Percentiles rank a stretch among this genome's conserved stretches.
These are phyloP conservation scores for Drosophila prosaltans DNA, from an alignment of 1,140 invertebrate genomes.

Conservation along the genomic window DNA sequence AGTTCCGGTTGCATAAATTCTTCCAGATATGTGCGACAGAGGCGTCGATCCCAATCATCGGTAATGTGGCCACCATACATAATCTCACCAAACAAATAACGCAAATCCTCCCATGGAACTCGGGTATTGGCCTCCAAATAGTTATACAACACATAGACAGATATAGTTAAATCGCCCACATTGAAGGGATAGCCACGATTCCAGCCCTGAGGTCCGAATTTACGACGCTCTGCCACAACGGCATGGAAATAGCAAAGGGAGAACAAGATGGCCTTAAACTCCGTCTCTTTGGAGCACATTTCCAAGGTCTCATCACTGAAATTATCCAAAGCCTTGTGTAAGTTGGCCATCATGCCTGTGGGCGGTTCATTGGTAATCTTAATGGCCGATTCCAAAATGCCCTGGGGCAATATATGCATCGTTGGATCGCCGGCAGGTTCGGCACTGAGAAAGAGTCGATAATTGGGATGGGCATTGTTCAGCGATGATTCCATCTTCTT, in stretches of 20 bases:
- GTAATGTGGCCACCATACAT: conserved; percentile 99
- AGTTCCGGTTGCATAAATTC: conserved; percentile 94
- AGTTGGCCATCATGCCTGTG: conserved; percentile 96
- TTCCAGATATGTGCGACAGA: conserved; percentile 94
- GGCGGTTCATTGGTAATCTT: conserved; percentile 99
- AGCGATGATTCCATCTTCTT: conserved; percentile 94
- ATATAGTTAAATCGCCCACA: conserved; percentile 95
- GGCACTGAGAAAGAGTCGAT: conserved; percentile 87
- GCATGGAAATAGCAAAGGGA: conserved; percentile 98
- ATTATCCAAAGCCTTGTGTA: conserved; percentile 96
- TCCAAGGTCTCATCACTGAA: conserved; percentile 97
- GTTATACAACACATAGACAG: conserved; percentile 95
- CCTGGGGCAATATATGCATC: conserved; percentile 87
- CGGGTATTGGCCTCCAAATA: conserved; percentile 95
- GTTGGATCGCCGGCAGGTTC: conserved; percentile 85
- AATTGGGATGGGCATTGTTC: conserved; percentile 88
- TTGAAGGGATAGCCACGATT: conserved; percentile 92
- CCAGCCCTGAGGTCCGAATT: conserved; percentile 98
- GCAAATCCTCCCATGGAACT: conserved; percentile 96
- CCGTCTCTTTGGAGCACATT: conserved; percentile 95
- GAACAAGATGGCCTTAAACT: conserved; percentile 97
- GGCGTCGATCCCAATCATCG: conserved; percentile 95
- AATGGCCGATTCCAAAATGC: conserved; percentile 96
- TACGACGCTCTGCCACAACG: conserved; percentile 94
- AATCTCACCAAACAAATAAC: conserved; percentile 97